Conservation (phyloP, 1,140 invertebrate species). For the Drosophila chauvacae region DNA sequence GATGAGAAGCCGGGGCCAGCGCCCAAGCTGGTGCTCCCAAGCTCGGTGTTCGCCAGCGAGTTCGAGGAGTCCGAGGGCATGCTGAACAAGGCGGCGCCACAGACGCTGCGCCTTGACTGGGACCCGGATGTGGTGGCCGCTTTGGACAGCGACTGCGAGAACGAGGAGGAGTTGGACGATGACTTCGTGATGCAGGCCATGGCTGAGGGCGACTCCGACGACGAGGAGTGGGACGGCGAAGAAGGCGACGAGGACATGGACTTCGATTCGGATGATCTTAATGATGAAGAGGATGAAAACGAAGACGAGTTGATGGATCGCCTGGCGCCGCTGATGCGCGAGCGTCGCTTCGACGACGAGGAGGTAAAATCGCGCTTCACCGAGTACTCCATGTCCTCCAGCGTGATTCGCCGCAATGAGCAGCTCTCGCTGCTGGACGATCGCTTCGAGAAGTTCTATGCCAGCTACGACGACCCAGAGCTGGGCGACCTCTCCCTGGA, state of each 20-base stretch:
- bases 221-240: conserved; percentile 85
- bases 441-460: conserved; percentile 95
- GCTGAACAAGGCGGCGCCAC: conserved; percentile 93
- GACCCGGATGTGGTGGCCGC: conserved; percentile 97
- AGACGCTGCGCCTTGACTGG: conserved; percentile 90
- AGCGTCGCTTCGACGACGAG: conserved; percentile 87
- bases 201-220: conserved; percentile 85
- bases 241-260: conserved; percentile 83
- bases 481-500: conserved; percentile 95
- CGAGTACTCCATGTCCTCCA: conserved; percentile 97
- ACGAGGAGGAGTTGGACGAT: conserved; percentile 95
- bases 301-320: conserved; percentile 86
- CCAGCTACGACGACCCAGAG: conserved; percentile 94
- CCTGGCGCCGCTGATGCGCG: conserved; percentile 86
- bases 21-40: conserved; percentile 87
- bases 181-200: conserved; percentile 94
- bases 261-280: conserved; percentile 83
- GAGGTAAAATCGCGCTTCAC: conserved; percentile 96
- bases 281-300: conserved; percentile 85
- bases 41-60: conserved; percentile 94
- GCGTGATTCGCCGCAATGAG: conserved; percentile 94
- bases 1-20: conserved; percentile 44
- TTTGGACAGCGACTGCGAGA: conserved; percentile 96
- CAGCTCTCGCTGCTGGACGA: conserved; percentile 94
- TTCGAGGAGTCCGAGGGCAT: conserved; percentile 95